A percentile compares a stretch with the other conserved stretches of the same genome.
Conservation (phyloP, 2,888 invertebrate genomes). For the Trichopoda pennipes region DNA sequence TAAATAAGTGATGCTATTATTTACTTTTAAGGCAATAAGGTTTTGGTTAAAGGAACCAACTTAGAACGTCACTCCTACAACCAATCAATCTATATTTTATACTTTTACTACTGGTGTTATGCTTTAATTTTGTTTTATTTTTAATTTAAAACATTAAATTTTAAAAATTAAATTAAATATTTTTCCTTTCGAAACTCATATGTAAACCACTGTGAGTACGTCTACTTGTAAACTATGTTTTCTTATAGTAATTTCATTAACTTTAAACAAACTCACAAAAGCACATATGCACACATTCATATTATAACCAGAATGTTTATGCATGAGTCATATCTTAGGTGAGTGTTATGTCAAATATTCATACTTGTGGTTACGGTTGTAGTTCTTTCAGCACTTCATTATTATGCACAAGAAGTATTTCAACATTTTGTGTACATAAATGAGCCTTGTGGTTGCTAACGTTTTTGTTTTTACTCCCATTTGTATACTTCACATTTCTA, state of each 20-base stretch:
- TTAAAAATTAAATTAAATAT: not conserved
- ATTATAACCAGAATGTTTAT: not conserved
- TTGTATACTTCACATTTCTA: not conserved
- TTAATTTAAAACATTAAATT: too few species aligned
- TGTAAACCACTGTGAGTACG: not conserved
- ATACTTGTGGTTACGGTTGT: not conserved
- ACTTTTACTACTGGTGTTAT: too few species aligned
- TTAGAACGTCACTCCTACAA: too few species aligned
- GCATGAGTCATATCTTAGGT: not conserved
- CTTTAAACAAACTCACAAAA: not conserved
- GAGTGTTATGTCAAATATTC: not conserved
- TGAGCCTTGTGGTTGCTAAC: not conserved
- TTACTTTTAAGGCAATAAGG: too few species aligned
- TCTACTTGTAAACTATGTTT: not conserved
- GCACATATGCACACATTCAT: not conserved
- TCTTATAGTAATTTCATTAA: not conserved
- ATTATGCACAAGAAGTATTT: not conserved
- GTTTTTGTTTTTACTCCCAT: not conserved
- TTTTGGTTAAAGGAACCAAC: too few species aligned
- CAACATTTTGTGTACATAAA: not conserved
- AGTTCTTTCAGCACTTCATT: not conserved
- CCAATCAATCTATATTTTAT: too few species aligned
- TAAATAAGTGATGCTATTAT: too few species aligned
- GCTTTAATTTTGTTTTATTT: too few species aligned
- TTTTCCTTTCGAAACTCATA: not conserved